phyloP scores from a whole-genome alignment of 64 coral and sea anemone genomes.

The Pocillopora damicornis region DNA sequence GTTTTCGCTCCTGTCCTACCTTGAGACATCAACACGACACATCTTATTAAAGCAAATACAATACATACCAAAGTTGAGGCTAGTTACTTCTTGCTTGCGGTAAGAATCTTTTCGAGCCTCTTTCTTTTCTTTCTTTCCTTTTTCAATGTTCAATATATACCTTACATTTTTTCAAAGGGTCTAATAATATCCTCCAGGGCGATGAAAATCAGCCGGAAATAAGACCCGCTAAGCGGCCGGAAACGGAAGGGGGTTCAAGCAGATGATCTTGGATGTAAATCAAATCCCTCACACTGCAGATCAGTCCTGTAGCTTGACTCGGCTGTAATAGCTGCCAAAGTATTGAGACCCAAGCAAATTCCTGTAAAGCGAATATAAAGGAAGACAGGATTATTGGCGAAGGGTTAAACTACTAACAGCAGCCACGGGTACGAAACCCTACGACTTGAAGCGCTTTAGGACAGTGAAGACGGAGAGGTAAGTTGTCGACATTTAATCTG shows the following conservation, averaged over 20 bases:
- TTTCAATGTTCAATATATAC: background rate
- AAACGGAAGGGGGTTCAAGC: background rate
- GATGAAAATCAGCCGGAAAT: background rate
- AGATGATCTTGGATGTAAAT: slow-evolving; percentile 10
- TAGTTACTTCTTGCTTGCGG: no score
- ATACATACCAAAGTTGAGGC: no score
- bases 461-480: background rate
- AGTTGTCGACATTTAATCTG: no score
- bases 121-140: no score
- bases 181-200: background rate
- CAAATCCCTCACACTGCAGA: background rate
- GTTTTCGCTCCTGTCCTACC: no score
- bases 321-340: background rate
- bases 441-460: background rate
- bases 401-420: background rate
- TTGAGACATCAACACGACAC: no score
- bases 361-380: background rate
- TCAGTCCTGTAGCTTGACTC: background rate
- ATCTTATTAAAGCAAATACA: no score
- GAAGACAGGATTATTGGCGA: background rate
- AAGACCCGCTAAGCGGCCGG: background rate
- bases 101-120: no score
- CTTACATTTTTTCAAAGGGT: background rate
- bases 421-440: background rate
- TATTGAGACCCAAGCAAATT: background rate